A percentile compares a stretch with the other conserved stretches of the same genome.
Conservation (phyloP, 2,797 vertebrate species). For the Nothura maculosa region DNA sequence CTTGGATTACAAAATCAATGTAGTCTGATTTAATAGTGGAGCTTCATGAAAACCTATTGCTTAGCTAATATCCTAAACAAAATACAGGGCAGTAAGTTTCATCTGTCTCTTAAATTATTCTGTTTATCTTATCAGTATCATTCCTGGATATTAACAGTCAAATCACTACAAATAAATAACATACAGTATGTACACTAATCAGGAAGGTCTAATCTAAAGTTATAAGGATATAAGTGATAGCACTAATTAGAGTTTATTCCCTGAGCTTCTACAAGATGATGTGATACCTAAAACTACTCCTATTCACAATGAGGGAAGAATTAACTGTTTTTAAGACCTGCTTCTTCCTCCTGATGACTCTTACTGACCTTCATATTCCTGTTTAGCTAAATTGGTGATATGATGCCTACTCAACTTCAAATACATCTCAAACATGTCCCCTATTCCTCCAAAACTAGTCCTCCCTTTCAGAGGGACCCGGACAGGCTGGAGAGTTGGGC, state of each 20-base stretch:
- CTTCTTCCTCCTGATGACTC: background rate
- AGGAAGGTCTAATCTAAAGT: background rate
- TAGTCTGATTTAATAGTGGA: background rate
- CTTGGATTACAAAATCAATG: background rate
- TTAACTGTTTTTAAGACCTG: background rate
- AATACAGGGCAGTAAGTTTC: background rate
- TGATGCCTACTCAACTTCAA: background rate
- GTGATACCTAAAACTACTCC: background rate
- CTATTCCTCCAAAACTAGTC: background rate
- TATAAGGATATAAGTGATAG: background rate
- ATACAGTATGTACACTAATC: background rate
- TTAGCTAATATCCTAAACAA: background rate
- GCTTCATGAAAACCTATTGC: background rate
- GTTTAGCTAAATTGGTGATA: background rate
- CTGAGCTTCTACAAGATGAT: background rate
- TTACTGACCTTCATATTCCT: background rate
- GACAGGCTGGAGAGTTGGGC: too few species aligned
- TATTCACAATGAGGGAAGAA: background rate
- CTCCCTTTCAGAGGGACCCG: background rate
- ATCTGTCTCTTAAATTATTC: background rate
- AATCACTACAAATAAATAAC: background rate
- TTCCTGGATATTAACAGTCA: background rate
- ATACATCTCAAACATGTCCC: background rate
- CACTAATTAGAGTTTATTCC: background rate
- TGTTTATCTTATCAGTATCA: background rate